Evolutionary conservation across 1,140 invertebrate genomes (phyloP).

Genomic region (Drosophila tsacasi): DNA sequence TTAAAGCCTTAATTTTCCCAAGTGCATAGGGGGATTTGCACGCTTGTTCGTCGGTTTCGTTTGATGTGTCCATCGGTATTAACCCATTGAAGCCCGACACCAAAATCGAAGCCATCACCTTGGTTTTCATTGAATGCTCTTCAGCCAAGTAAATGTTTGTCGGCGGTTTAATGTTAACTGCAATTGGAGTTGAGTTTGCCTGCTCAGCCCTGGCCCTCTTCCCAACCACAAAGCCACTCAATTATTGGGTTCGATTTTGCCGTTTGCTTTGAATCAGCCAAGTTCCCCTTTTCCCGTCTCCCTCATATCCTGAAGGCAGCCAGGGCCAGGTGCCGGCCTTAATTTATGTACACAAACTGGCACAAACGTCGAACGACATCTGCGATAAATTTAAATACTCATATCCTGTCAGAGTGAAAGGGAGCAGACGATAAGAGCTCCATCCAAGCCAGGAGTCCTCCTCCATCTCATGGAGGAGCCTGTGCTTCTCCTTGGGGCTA

Average conservation of each 20-base stretch:
- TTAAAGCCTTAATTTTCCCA: too few relatives aligned
- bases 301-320: background rate
- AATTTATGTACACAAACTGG: conserved; percentile 73
- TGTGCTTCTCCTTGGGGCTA: background rate
- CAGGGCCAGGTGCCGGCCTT: conserved; percentile 37
- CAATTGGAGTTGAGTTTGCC: conserved; percentile 35
- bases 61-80: conserved; percentile 53
- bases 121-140: conserved; percentile 11
- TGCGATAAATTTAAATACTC: conserved; percentile 79
- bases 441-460: conserved; percentile 1
- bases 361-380: conserved; percentile 53
- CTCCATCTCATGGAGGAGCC: background rate
- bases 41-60: conserved; percentile 37
- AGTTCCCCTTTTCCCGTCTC: background rate
- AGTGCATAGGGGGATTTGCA: conserved; percentile 14
- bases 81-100: conserved; percentile 36
- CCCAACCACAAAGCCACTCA: conserved; percentile 43
- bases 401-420: conserved; percentile 60
- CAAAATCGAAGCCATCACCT: conserved; percentile 22
- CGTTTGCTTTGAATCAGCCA: conserved; percentile 18
- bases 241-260: conserved; percentile 44
- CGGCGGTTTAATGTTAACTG: conserved; percentile 32
- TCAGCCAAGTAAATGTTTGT: conserved; percentile 30
- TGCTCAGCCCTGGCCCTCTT: background rate
- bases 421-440: conserved; percentile 45